Evolutionary conservation across 2,797 vertebrate genomes (phyloP).

Genomic region (Hemibagrus guttatus): DNA sequence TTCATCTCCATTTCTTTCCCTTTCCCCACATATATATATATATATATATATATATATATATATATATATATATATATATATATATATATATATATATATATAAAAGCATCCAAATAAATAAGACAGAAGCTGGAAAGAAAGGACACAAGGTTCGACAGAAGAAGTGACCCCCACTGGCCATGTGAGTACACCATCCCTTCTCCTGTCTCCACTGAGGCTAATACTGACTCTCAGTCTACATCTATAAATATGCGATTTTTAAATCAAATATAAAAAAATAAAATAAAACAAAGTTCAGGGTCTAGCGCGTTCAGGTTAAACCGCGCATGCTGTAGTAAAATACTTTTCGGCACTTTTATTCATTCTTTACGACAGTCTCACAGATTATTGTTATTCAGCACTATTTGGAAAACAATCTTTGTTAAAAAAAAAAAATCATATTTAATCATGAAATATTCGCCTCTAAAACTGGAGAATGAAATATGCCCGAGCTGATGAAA

Average conservation of each 20-base stretch:
- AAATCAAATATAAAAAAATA: not conserved
- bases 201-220: constrained; percentile 53
- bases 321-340: not conserved
- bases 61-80: no score
- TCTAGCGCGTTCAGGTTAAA: not conserved
- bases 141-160: constrained; percentile 57
- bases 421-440: not conserved
- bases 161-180: constrained; percentile 63
- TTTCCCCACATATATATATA: not conserved
- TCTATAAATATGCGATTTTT: not conserved
- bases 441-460: not conserved
- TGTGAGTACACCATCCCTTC: constrained; percentile 73
- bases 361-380: not conserved
- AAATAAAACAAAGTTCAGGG: not conserved
- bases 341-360: not conserved
- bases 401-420: not conserved
- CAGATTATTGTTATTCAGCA: not conserved
- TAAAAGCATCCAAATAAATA: constrained; percentile 62
- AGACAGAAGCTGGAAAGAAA: constrained; percentile 51
- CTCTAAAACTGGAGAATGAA: not conserved
- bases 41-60: no score
- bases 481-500: not conserved
- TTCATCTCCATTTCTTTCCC: not conserved
- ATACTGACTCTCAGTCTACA: not conserved
- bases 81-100: no score